These are phyloP conservation scores for Cataglyphis altisquamis DNA, from an alignment of 2,888 invertebrate genomes.

Conservation along the genomic window DNA sequence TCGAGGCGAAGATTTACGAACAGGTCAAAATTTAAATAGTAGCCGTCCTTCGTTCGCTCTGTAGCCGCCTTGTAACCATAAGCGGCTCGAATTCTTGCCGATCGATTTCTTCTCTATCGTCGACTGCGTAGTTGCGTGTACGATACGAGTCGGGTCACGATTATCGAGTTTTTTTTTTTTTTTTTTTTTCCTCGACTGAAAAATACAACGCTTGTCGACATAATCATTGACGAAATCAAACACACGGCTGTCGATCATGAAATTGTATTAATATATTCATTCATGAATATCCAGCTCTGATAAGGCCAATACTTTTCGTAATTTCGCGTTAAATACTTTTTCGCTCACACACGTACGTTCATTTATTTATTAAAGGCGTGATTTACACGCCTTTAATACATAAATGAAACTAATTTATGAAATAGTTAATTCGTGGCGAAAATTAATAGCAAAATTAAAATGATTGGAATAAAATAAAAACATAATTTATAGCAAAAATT, in stretches of 20 bases:
- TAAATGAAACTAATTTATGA: neutral
- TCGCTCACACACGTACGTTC: neutral
- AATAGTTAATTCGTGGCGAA: neutral
- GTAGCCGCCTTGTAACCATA: slow-evolving; percentile 53
- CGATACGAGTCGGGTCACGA: neutral
- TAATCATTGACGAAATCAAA: neutral
- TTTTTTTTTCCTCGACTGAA: neutral
- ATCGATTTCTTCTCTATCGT: slow-evolving; percentile 49
- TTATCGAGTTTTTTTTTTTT: slow-evolving; percentile 5
- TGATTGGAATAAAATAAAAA: too few species aligned
- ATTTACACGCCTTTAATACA: neutral
- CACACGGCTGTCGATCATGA: neutral
- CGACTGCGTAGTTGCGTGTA: slow-evolving; percentile 25
- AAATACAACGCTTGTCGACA: slow-evolving; percentile 16
- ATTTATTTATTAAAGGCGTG: too few species aligned
- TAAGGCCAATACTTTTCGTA: neutral
- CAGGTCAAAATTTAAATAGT: slow-evolving; percentile 66
- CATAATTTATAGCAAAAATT: too few species aligned
- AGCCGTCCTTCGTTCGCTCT: slow-evolving; percentile 61
- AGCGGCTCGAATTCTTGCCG: slow-evolving; percentile 54
- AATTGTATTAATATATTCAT: neutral
- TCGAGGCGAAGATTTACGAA: slow-evolving; percentile 29
- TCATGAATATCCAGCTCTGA: neutral
- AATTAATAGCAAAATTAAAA: neutral
- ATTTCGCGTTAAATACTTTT: neutral